These are phyloP conservation scores for Labroides dimidiatus DNA, from an alignment of 2,797 vertebrate genomes.

Conservation along the genomic window DNA sequence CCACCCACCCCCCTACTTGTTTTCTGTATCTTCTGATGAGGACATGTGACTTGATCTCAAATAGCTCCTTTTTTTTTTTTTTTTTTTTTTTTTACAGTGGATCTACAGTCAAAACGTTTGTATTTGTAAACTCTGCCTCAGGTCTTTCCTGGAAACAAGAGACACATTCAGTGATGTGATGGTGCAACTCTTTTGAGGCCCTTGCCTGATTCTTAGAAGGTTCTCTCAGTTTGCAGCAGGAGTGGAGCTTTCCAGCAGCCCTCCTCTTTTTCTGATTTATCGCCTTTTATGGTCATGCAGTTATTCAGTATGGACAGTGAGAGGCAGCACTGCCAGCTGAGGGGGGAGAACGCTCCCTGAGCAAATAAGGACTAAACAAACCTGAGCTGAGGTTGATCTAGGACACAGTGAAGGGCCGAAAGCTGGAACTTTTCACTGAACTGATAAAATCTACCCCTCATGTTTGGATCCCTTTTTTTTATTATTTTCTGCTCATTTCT, in stretches of 20 bases:
- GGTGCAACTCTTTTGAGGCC: too few species aligned
- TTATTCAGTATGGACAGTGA: slow-evolving; percentile 50
- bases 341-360: slow-evolving; percentile 46
- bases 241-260: slow-evolving; percentile 22
- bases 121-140: too few species aligned
- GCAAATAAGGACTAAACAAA: background rate
- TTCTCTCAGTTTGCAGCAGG: slow-evolving; percentile 3
- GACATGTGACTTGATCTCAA: too few species aligned
- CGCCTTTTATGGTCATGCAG: slow-evolving; percentile 70
- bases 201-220: too few species aligned
- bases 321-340: slow-evolving; percentile 62
- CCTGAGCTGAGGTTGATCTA: slow-evolving; percentile 3
- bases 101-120: too few species aligned
- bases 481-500: too few species aligned
- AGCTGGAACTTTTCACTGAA: background rate
- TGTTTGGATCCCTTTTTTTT: background rate
- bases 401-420: slow-evolving; percentile 4
- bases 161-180: too few species aligned
- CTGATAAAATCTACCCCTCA: background rate
- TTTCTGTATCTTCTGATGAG: too few species aligned
- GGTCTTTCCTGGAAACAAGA: too few species aligned
- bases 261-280: slow-evolving; percentile 33
- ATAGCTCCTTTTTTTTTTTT: too few species aligned
- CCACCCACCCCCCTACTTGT: too few species aligned
- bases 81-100: too few species aligned